phyloP scores from a whole-genome alignment of 2,888 invertebrate genomes.

The Trypoxylon attenuatum region DNA sequence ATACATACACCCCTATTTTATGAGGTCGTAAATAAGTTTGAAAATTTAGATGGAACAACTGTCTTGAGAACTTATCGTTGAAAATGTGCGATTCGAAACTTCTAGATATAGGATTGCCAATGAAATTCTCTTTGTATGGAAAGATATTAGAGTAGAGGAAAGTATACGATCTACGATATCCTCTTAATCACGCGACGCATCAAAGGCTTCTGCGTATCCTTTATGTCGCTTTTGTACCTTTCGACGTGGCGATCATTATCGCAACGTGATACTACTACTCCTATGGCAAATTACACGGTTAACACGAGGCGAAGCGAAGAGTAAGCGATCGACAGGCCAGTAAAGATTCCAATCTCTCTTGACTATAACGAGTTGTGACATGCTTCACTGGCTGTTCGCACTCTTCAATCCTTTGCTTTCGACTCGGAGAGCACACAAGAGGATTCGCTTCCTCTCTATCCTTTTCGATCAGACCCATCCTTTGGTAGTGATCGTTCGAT shows the following conservation, averaged over 20 bases:
- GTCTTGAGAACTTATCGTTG: too few relatives aligned
- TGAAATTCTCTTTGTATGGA: too few relatives aligned
- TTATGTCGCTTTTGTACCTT: constrained; percentile 24
- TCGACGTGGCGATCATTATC: constrained; percentile 39
- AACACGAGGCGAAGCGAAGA: constrained; percentile 32
- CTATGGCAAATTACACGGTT: constrained; percentile 45
- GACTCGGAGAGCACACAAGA: constrained; percentile 18
- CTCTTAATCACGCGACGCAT: constrained; percentile 23
- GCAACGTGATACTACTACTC: constrained; percentile 23
- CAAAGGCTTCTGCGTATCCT: constrained; percentile 3
- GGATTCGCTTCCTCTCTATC: constrained; percentile 11
- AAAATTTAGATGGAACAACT: too few relatives aligned
- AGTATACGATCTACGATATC: too few relatives aligned
- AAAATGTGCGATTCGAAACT: too few relatives aligned
- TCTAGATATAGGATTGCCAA: too few relatives aligned
- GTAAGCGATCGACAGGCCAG: constrained; percentile 37
- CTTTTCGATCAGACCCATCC: constrained; percentile 15
- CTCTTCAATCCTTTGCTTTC: constrained; percentile 51
- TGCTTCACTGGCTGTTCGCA: constrained; percentile 50
- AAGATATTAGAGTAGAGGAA: too few relatives aligned
- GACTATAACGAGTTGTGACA: constrained; percentile 51
- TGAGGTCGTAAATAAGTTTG: background rate
- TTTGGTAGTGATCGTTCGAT: constrained; percentile 47
- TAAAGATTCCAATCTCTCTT: constrained; percentile 57
- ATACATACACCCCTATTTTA: constrained; percentile 5